These are phyloP conservation scores for Eristalinus sepulchralis DNA, from an alignment of 2,888 invertebrate genomes.

Conservation along the genomic window DNA sequence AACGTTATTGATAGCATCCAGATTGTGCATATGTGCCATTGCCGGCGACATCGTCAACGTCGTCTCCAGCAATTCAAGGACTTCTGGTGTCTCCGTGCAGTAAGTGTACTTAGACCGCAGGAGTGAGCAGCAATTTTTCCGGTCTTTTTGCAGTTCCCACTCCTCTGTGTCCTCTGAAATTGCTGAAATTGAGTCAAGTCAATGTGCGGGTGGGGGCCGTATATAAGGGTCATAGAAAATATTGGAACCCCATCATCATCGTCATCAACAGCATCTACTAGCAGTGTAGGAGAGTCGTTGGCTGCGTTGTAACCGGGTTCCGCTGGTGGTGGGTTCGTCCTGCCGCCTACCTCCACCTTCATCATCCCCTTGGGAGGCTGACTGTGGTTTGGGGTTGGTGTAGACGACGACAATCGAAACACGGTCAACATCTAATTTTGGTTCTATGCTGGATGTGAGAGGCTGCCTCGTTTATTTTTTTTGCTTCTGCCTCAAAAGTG, in stretches of 20 bases:
- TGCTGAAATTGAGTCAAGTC: no score
- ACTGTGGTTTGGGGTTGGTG: constrained; percentile 25
- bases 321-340: no score
- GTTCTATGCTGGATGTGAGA: constrained; percentile 22
- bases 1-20: constrained; percentile 54
- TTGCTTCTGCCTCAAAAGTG: neutral
- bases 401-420: constrained; percentile 32
- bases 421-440: constrained; percentile 51
- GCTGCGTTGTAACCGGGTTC: neutral
- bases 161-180: no score
- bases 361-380: neutral
- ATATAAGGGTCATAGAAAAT: constrained; percentile 28
- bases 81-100: neutral
- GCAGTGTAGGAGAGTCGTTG: neutral
- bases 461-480: neutral
- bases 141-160: neutral
- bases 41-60: no score
- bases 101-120: constrained; percentile 33
- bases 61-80: constrained; percentile 43
- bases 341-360: neutral
- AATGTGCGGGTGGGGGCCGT: neutral
- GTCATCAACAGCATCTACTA: constrained; percentile 28
- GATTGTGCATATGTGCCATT: constrained; percentile 34
- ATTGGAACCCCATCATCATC: constrained; percentile 39
- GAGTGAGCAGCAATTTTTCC: constrained; percentile 48